Conservation (phyloP, 2,888 invertebrate genomes). For the Chrysomela aeneicollis region DNA sequence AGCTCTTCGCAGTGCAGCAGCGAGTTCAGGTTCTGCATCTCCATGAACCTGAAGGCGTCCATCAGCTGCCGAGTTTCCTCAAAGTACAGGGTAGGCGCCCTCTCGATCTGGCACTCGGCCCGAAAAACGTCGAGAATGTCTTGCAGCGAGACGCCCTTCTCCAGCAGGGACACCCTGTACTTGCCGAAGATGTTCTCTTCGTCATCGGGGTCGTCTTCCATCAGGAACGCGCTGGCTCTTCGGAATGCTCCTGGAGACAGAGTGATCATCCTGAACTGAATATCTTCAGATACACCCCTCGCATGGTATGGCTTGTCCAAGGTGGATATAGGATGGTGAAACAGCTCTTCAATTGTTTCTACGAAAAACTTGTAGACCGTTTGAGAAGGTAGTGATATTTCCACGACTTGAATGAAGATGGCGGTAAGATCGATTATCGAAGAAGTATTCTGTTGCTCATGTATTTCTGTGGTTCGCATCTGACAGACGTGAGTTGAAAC, state of each 20-base stretch:
- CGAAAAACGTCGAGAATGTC: slow-evolving; percentile 63
- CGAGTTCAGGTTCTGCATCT: slow-evolving; percentile 70
- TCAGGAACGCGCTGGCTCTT: slow-evolving; percentile 28
- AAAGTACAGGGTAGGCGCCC: slow-evolving; percentile 67
- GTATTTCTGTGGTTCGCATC: too few relatives aligned
- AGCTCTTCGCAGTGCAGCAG: slow-evolving; percentile 69
- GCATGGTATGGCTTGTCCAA: too few relatives aligned
- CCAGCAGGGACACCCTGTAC: slow-evolving; percentile 42
- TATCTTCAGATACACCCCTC: too few relatives aligned
- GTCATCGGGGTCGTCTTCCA: slow-evolving; percentile 30
- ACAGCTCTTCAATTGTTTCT: too few relatives aligned
- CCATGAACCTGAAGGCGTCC: slow-evolving; percentile 67
- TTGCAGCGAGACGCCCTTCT: slow-evolving; percentile 51
- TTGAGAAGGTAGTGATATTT: too few relatives aligned
- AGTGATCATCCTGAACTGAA: too few relatives aligned
- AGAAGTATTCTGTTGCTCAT: too few relatives aligned
- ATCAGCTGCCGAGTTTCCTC: slow-evolving; percentile 64
- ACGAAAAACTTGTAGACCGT: too few relatives aligned
- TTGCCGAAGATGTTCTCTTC: slow-evolving; percentile 49
- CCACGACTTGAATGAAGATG: too few relatives aligned
- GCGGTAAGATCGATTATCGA: too few relatives aligned
- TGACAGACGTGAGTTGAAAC: too few relatives aligned
- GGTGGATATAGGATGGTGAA: too few relatives aligned
- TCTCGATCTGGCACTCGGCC: slow-evolving; percentile 59
- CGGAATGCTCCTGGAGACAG: neutral